Conservation (phyloP, 2,888 invertebrate species). For the Heliconius charithonia region DNA sequence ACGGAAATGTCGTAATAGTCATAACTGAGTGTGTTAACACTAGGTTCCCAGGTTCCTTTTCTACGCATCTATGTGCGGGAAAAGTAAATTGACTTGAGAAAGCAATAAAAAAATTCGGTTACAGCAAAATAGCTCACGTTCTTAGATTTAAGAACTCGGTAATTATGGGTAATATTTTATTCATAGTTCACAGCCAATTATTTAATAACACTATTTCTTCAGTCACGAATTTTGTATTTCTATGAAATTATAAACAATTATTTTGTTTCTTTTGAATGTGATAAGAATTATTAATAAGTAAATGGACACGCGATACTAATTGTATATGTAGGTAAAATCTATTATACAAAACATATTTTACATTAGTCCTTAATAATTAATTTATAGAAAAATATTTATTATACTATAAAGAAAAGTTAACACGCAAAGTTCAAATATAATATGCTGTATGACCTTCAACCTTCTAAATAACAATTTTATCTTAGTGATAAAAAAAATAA, state of each 20-base stretch:
- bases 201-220: background rate
- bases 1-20: too few species aligned
- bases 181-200: conserved; percentile 3
- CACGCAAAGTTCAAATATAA: conserved; percentile 6
- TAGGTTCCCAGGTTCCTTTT: background rate
- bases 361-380: too few species aligned
- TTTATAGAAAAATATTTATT: background rate
- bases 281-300: background rate
- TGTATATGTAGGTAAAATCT: background rate
- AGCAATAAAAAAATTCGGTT: background rate
- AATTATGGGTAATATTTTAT: conserved; percentile 10
- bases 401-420: background rate
- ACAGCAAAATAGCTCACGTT: background rate
- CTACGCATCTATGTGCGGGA: too few species aligned
- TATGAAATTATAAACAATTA: background rate
- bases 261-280: background rate
- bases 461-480: background rate
- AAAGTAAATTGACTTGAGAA: background rate
- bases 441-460: background rate
- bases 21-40: background rate
- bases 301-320: background rate
- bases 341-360: background rate
- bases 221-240: conserved; percentile 12
- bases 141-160: background rate
- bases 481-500: background rate